Conservation (phyloP, 2,888 invertebrate species). For the Strigamia transsilvanica region DNA sequence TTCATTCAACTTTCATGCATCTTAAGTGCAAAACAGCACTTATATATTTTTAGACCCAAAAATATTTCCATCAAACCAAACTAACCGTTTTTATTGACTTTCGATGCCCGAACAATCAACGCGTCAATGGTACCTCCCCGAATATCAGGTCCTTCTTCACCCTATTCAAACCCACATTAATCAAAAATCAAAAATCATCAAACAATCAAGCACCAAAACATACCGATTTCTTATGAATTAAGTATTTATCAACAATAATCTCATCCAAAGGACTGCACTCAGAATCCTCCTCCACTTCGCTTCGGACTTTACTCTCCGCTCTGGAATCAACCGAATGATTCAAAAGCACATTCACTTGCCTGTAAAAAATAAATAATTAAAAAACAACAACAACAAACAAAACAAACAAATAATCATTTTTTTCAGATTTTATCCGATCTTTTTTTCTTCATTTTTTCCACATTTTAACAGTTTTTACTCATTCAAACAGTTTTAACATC, state of each 20-base stretch:
- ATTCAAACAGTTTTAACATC: too few relatives aligned
- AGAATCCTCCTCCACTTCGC: slow-evolving; percentile 50
- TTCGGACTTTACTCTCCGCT: slow-evolving; percentile 50
- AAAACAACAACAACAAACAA: too few relatives aligned
- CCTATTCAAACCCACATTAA: slow-evolving; percentile 51
- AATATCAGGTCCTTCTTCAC: slow-evolving; percentile 87
- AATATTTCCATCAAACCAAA: not conserved
- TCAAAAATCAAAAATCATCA: not conserved
- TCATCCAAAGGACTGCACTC: slow-evolving; percentile 71
- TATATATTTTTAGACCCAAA: too few relatives aligned
- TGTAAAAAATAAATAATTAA: slow-evolving; percentile 52
- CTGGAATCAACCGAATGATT: slow-evolving; percentile 31
- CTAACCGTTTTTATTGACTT: slow-evolving; percentile 80
- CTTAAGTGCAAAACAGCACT: not conserved
- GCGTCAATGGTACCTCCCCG: slow-evolving; percentile 94
- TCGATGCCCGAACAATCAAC: slow-evolving; percentile 93
- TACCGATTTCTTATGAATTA: slow-evolving; percentile 79
- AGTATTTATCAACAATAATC: slow-evolving; percentile 80
- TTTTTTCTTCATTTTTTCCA: too few relatives aligned
- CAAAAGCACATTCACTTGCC: slow-evolving; percentile 14
- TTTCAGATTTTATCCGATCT: too few relatives aligned
- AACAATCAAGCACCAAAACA: slow-evolving; percentile 10
- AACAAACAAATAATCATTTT: too few relatives aligned
- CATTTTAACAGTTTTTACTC: too few relatives aligned
- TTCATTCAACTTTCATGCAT: not conserved